Evolutionary conservation across 2,113 vertebrate species (phyloP).

Genomic region (Paramisgurnus dabryanus): DNA sequence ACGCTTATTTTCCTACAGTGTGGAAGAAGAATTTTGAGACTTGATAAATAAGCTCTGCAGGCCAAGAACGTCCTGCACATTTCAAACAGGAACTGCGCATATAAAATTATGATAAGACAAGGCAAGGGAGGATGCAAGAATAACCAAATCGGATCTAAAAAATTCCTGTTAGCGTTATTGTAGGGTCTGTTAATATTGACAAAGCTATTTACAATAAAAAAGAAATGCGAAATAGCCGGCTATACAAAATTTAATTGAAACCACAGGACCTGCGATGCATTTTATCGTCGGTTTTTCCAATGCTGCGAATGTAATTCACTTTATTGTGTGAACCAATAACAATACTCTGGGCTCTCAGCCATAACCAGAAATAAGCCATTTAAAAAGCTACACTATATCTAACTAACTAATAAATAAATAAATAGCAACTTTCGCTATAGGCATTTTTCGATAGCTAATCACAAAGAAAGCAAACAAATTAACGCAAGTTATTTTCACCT

Average conservation of each 20-base stretch:
- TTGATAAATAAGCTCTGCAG: conserved; percentile 40
- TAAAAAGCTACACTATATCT: not conserved
- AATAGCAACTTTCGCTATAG: not conserved
- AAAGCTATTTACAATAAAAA: conserved; percentile 22
- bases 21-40: conserved; percentile 33
- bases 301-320: conserved; percentile 28
- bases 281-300: conserved; percentile 29
- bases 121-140: not conserved
- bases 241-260: conserved; percentile 26
- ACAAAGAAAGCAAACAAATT: conserved; percentile 18
- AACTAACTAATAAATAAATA: conserved; percentile 15
- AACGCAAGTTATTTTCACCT: conserved; percentile 14
- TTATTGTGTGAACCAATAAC: conserved; percentile 26
- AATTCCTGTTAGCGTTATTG: not conserved
- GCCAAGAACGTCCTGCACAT: conserved; percentile 28
- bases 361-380: conserved; percentile 27
- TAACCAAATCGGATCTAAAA: conserved; percentile 6
- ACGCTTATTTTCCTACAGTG: conserved; percentile 47
- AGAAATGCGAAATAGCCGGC: conserved; percentile 9
- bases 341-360: conserved; percentile 37
- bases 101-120: conserved; percentile 24
- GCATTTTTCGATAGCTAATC: conserved; percentile 16
- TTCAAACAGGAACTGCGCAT: conserved; percentile 25
- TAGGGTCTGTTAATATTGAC: not conserved
- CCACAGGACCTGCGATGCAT: conserved; percentile 15